These are phyloP conservation scores for Falco columbarius DNA, from an alignment of 2,797 vertebrate genomes.

Conservation along the genomic window DNA sequence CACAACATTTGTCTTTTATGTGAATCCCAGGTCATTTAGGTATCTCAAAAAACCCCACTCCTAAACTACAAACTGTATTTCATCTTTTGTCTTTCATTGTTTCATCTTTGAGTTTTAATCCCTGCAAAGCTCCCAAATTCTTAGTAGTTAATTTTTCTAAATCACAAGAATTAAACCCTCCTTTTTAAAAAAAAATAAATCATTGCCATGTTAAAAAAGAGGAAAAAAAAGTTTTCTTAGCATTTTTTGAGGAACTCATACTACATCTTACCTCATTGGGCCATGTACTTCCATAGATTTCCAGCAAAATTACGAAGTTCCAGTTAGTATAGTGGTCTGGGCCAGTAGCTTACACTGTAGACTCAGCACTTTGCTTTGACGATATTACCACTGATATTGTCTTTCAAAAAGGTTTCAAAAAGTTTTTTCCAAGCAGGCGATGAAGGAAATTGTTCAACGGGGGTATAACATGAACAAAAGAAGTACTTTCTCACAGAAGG, in stretches of 20 bases:
- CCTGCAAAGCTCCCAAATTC: background rate
- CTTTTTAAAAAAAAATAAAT: no score
- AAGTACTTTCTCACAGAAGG: background rate
- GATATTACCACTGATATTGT: background rate
- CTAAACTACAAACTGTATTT: background rate
- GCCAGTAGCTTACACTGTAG: background rate
- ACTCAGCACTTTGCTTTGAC: background rate
- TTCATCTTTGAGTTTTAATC: background rate
- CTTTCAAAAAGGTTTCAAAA: background rate
- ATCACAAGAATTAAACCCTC: background rate
- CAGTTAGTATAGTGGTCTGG: background rate
- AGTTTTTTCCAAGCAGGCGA: background rate
- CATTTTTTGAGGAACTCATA: background rate
- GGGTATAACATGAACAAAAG: background rate
- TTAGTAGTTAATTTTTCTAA: background rate
- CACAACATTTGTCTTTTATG: background rate
- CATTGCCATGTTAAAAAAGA: background rate
- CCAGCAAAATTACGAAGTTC: background rate
- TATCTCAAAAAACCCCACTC: background rate
- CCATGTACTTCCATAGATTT: background rate
- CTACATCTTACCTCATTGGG: background rate
- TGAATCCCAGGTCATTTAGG: background rate
- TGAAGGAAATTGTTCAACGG: background rate
- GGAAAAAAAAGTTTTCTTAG: background rate
- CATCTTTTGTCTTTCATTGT: background rate